Evolutionary conservation across 2,888 invertebrate genomes (phyloP).

Genomic region (Deroplatys truncata): DNA sequence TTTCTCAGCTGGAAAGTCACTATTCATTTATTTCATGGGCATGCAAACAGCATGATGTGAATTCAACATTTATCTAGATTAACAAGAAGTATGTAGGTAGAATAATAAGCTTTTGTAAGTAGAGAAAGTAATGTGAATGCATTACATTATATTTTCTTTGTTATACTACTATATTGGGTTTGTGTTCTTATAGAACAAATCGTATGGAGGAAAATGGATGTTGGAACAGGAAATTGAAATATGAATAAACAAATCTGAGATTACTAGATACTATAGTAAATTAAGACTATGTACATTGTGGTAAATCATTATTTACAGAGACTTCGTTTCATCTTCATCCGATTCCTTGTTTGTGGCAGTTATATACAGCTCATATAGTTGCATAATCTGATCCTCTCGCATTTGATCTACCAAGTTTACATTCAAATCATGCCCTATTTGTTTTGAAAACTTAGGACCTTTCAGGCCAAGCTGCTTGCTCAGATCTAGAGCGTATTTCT

Average conservation of each 20-base stretch:
- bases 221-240: not conserved
- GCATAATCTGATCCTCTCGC: slow-evolving; percentile 77
- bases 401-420: slow-evolving; percentile 63
- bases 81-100: too few species aligned
- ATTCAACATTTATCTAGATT: too few species aligned
- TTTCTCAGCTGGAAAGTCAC: too few species aligned
- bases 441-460: slow-evolving; percentile 54
- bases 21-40: too few species aligned
- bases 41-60: too few species aligned
- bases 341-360: slow-evolving; percentile 49
- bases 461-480: slow-evolving; percentile 68
- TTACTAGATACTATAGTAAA: not conserved
- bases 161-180: too few species aligned
- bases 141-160: too few species aligned
- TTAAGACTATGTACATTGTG: not conserved
- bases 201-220: too few species aligned
- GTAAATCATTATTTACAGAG: not conserved
- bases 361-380: slow-evolving; percentile 76
- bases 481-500: slow-evolving; percentile 74
- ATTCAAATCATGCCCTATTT: slow-evolving; percentile 61
- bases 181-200: too few species aligned
- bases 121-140: too few species aligned
- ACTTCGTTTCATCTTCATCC: not conserved
- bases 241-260: not conserved
- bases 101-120: too few species aligned